Evolutionary conservation across 1,140 invertebrate species (phyloP).

Genomic region (Drosophila bifasciata): DNA sequence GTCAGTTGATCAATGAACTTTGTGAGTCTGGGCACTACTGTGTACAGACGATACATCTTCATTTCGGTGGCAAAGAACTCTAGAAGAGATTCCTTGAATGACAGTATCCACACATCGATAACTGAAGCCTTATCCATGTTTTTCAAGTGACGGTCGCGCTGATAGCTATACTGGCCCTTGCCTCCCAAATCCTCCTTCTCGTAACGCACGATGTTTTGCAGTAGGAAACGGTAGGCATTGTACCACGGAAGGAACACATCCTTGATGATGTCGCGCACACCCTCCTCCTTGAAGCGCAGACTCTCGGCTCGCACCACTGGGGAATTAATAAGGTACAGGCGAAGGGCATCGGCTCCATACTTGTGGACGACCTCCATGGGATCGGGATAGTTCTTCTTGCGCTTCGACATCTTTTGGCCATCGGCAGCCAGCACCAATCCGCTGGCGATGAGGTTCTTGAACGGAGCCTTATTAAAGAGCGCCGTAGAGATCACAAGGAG

Average conservation of each 20-base stretch:
- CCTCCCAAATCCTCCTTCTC: conserved; percentile 88
- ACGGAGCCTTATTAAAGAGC: conserved; percentile 98
- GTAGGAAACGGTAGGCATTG: conserved; percentile 98
- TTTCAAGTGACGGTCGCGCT: conserved; percentile 85
- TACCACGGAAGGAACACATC: conserved; percentile 99
- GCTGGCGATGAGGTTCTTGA: conserved; percentile 98
- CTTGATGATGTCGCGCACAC: conserved; percentile 97
- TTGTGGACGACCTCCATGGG: conserved; percentile 95
- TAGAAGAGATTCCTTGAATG: conserved; percentile 96
- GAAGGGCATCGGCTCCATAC: conserved; percentile 98
- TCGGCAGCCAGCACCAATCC: conserved; percentile 97
- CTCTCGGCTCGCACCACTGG: conserved; percentile 99
- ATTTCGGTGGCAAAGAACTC: conserved; percentile 96
- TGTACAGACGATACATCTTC: conserved; percentile 97
- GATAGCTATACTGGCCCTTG: conserved; percentile 86
- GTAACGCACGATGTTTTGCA: conserved; percentile 95
- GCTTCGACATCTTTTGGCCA: conserved; percentile 99
- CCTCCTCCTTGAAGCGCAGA: conserved; percentile 98
- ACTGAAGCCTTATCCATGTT: conserved; percentile 88
- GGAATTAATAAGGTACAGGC: conserved; percentile 98
- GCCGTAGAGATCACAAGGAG: conserved; percentile 97
- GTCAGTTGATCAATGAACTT: conserved; percentile 99
- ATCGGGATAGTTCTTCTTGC: conserved; percentile 99
- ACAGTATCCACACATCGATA: conserved; percentile 99
- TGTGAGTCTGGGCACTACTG: conserved; percentile 95